Percentiles rank a stretch among this genome's conserved stretches.
These are phyloP conservation scores for Rynchops niger DNA, from an alignment of 2,113 vertebrate genomes.

Conservation along the genomic window DNA sequence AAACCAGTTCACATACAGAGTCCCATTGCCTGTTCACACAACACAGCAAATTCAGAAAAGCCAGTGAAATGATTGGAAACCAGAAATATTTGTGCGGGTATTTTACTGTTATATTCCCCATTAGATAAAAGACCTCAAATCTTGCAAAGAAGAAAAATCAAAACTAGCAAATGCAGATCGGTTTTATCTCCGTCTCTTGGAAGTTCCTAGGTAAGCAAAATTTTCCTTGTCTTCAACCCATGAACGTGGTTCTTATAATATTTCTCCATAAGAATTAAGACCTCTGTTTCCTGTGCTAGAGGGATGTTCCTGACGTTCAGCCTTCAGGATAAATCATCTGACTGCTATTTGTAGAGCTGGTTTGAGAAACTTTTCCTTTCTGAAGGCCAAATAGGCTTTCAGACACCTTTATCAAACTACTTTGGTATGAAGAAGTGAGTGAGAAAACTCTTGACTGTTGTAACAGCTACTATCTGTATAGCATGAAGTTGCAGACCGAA, in stretches of 20 bases:
- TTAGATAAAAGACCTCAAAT: constrained; percentile 86
- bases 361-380: background rate
- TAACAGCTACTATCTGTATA: background rate
- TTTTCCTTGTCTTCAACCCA: background rate
- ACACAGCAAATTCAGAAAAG: background rate
- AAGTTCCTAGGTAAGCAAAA: constrained; percentile 80
- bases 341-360: background rate
- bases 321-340: background rate
- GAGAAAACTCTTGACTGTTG: background rate
- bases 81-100: background rate
- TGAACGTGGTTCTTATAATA: background rate
- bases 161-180: constrained; percentile 84
- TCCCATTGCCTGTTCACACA: background rate
- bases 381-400: background rate
- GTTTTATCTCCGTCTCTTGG: constrained; percentile 86
- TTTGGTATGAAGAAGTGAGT: background rate
- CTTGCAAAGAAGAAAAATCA: constrained; percentile 81
- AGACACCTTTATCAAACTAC: background rate
- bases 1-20: background rate
- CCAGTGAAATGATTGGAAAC: background rate
- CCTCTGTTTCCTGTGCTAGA: background rate
- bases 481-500: background rate
- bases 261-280: background rate
- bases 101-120: background rate
- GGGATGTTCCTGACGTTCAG: background rate